Evolutionary conservation across 35 echinoderm and acorn worm species (phyloP), one percentile per base, ranked within the genome.

Genomic region (Holothuria glaberrima): DNA sequence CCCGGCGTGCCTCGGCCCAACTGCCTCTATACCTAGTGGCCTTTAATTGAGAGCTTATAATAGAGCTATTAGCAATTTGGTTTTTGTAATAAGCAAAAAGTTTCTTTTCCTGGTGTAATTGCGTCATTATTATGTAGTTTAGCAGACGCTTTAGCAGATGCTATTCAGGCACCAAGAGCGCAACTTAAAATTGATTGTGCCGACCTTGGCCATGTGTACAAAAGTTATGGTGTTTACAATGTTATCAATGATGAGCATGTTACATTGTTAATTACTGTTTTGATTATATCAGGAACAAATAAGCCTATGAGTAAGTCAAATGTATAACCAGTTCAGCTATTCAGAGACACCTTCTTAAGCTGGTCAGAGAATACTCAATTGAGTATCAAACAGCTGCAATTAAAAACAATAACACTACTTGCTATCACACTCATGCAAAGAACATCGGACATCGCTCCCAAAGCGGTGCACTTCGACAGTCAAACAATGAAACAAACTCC

Each of bases 381-480:
- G 52, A 90, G 70, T 80, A 79, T 90, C 26, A 90, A 90, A 46
- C 44, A 90, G n/a, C 30, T 90, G 70, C 9, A 24, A 58, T 59
- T 75, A 26, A 80, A 79, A 80, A 76, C 88, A 65, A 59, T 90
- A 30, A 80, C 88, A 63, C 70, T 90, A 21, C 45, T 90, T 12
- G 45, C 88, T 6, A 19, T 63, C 26, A 60, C 72, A 9, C 46
- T 63, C 28, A n/a, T 75, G 70, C 54, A 62, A 20, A 27, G 72
- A 14, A 71, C 88, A 90, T 90, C 52, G 36, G 88, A 90, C 35
- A 80, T 90, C 45, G 71, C 88, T 17, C 88, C 88, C n/a, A n/a
- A n/a, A n/a, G n/a, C n/a, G n/a, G n/a, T 32, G 7, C 84, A 87
- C 30, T 87, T 87, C 68, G 84, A 69, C 60, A 87, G 29, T 84